Base-by-base conservation (phyloP, 1,140 invertebrate species). In the Aphaenogaster rudis region DNA sequence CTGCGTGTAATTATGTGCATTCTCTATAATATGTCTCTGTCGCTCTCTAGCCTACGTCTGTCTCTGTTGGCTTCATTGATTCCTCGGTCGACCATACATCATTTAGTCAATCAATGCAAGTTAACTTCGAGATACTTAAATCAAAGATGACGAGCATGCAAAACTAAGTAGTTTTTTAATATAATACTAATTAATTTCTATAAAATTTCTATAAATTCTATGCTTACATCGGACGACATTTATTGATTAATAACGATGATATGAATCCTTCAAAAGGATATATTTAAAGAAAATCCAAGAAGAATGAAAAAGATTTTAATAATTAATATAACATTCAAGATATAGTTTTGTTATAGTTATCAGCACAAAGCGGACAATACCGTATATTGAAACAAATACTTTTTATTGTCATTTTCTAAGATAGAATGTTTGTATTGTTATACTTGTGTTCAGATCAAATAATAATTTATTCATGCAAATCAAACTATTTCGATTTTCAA, bases 1-100 rank as follows among this genome's bases (percentile, higher is more conserved):
- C 50, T 85, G 67, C 82, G 63, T 76, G 88, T 88, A 90, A 90
- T 88, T 86, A 61, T 66, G 76, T 45, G 57, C 71, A 71, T 80
- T 90, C 64, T 79, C 72, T 84, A 84, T 69, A 81, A 61, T 59
- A 84, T 11, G 5, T 86, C 57, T 54, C 42, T 28, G 50, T 79
- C 36, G 8, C 15, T 86, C 39, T 59, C 45, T 15, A 5, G 7
- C 21, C 3, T 13, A 48, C 15, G 0, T 59, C 48, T 52, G 17
- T 45, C 39, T 66, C 48, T 21, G 7, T 28, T 63, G 69, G 9
- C 39, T 54, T 17, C 3, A 28, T 17, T 42, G 8, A 36, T 15
- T 72, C 8, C 9, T 42, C 0, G 39, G 5, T 3, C 21, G 21
- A 21, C 21, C 33, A 33, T 45, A 45, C 3, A 42, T 57, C n/a